Evolutionary conservation across 1,140 invertebrate genomes (phyloP).

Genomic region (Drosophila punjabiensis): DNA sequence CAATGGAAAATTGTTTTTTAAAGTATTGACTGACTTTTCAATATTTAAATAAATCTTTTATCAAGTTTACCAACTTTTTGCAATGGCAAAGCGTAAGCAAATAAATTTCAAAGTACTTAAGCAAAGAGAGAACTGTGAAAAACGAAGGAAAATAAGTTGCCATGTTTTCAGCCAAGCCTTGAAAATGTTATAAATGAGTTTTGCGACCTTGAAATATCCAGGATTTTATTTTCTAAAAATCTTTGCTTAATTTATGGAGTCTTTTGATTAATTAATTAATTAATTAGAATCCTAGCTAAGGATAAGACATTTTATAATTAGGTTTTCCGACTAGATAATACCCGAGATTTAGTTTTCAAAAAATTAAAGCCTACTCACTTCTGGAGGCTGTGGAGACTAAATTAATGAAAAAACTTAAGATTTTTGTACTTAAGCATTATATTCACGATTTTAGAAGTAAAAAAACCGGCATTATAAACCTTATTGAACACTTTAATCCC

Average conservation of each 20-base stretch:
- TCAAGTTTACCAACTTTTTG: conserved; percentile 1
- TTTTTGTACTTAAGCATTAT: neutral
- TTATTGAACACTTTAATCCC: neutral
- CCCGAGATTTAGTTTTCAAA: neutral
- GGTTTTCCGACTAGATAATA: neutral
- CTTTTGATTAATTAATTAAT: no score
- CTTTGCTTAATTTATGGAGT: neutral
- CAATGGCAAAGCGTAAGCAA: neutral
- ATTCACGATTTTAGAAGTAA: neutral
- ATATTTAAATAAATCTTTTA: conserved; percentile 14
- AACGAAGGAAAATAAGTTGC: neutral
- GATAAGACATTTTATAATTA: neutral
- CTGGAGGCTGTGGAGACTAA: neutral
- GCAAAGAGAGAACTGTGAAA: neutral
- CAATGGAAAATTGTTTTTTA: conserved; percentile 1
- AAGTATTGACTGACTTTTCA: conserved; percentile 2
- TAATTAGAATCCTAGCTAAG: neutral
- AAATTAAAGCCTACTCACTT: neutral
- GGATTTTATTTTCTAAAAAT: neutral
- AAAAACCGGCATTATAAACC: neutral
- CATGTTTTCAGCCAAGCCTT: neutral
- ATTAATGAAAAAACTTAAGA: neutral
- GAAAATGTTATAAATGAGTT: neutral
- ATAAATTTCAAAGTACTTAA: conserved; percentile 9
- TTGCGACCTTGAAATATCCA: neutral